Conservation (phyloP, 2,797 vertebrate genomes). For the Prionace glauca region DNA sequence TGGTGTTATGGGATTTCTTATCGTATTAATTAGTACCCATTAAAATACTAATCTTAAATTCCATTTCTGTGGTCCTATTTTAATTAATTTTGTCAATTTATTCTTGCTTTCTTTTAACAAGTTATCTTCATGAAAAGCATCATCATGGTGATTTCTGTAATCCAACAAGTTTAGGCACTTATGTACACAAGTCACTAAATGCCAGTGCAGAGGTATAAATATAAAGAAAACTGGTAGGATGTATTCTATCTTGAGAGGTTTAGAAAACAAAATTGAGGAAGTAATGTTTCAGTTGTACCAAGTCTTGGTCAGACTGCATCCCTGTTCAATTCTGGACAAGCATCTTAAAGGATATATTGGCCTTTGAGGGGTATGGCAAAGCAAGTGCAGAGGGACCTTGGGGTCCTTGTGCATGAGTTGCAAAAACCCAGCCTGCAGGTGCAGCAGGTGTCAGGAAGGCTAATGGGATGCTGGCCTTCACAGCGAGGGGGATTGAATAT, state of each 20-base stretch:
- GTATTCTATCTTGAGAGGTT: too few relatives aligned
- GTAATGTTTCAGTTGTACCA: neutral
- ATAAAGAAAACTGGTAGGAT: too few relatives aligned
- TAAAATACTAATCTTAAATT: neutral
- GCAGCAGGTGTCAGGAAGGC: too few relatives aligned
- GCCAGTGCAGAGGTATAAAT: neutral
- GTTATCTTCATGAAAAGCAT: neutral
- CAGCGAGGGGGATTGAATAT: too few relatives aligned
- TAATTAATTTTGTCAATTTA: neutral
- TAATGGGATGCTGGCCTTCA: too few relatives aligned
- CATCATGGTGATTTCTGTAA: neutral
- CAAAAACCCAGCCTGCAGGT: too few relatives aligned
- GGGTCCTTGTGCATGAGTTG: too few relatives aligned
- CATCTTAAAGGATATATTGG: neutral
- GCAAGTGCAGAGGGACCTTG: too few relatives aligned
- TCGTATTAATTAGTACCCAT: neutral
- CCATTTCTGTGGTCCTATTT: neutral
- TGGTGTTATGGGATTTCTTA: too few relatives aligned
- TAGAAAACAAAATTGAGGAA: neutral
- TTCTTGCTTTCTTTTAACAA: neutral
- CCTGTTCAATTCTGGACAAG: neutral
- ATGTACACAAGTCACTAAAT: neutral
- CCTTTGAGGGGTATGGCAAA: neutral
- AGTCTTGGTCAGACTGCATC: neutral
- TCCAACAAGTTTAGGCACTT: neutral